Evolutionary conservation across 1,140 invertebrate genomes (phyloP), one percentile per base, ranked within the genome.

Genomic region (Palaemon carinicauda): DNA sequence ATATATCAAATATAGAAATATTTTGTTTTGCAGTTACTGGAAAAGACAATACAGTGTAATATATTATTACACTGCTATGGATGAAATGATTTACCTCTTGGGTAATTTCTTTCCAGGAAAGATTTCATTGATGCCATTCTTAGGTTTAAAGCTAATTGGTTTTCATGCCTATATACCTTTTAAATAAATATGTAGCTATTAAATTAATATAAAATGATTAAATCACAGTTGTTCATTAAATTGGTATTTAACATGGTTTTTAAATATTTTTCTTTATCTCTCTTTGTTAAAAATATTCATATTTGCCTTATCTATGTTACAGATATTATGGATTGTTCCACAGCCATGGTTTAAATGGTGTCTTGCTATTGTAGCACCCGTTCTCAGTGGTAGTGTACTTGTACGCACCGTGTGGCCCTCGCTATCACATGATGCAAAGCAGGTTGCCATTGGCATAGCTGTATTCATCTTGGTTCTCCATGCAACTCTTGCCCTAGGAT

Each of bases 331-430:
- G 96, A 95, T 97, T 0, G 96, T 98, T 87, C 93, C 92, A 41
- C 94, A 97, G 12, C 93, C 92, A 5, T 95, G 95, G 93, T 92
- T 98, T 21, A 97, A 98, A 90, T 99, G 97, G 97, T 89, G 95
- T 31, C 92, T 98, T 56, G 96, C 97, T 0, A 91, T 96, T 60
- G 91, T 96, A 85, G 96, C 96, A 2, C 94, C 96, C 19, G 91
- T 95, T 41, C 91, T 98, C 7, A 98, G 97, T 41, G 97, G 97
- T 29, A 94, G 94, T 54, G 97, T 98, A 27, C 92, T 99, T 21
- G 92, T 98, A 31, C 93, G 95, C 50, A 95, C 96, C 74, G 92
- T 98, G 1, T 93, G 95, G 90, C 96, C 97, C 12, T 94, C 96
- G 0, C 92, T 98, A 60, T 94, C 93, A 89, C 92, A 93, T 89